Base-by-base conservation (phyloP, 2,888 invertebrate species). In the Allolobophora icterica region DNA sequence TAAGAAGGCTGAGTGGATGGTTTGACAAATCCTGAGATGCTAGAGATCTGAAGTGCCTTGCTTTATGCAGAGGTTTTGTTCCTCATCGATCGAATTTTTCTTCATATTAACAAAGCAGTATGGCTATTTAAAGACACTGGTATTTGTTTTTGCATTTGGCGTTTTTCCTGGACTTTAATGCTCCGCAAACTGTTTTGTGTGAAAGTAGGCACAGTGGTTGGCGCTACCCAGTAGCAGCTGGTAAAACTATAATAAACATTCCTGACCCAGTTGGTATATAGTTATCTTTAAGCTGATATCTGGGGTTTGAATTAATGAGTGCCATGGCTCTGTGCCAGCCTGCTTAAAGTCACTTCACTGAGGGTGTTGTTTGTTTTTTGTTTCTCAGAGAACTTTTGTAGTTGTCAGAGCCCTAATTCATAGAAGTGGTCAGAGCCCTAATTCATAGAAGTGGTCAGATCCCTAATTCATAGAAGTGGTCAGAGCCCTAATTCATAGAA, bases 191-290 rank as follows among this genome's bases (percentile, higher is more conserved):
- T 11, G n/a, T 52, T 52, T 11, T 52, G n/a, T 71, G 71, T n/a
- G n/a, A 52, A 52, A 52, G 52, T 52, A 2, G 6, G 6, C 24
- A 24, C 24, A 52, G 17, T 71, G n/a, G 30, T 71, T 71, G 71
- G 30, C n/a, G 71, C 52, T 52, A 24, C 52, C 52, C 21, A 52
- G 2, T 52, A 24, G 52, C 71, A 71, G 71, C 71, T 71, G 71
- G 71, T 11, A 52, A 17, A 71, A 71, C 71, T n/a, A 71, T 71
- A 71, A 71, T 71, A 71, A 71, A 71, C 71, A n/a, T 30, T 71
- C 71, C n/a, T 71, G 71, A 71, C 71, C 71, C n/a, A 71, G n/a
- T 71, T 71, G 71, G 71, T 71, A n/a, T 71, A 71, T 71, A 71
- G 71, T 71, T n/a, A 71, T 71, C 71, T 71, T 30, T 71, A 71